Evolutionary conservation across 2,797 vertebrate genomes (phyloP), one percentile per base, ranked within the genome.

Genomic region (Hippoglossus hippoglossus): DNA sequence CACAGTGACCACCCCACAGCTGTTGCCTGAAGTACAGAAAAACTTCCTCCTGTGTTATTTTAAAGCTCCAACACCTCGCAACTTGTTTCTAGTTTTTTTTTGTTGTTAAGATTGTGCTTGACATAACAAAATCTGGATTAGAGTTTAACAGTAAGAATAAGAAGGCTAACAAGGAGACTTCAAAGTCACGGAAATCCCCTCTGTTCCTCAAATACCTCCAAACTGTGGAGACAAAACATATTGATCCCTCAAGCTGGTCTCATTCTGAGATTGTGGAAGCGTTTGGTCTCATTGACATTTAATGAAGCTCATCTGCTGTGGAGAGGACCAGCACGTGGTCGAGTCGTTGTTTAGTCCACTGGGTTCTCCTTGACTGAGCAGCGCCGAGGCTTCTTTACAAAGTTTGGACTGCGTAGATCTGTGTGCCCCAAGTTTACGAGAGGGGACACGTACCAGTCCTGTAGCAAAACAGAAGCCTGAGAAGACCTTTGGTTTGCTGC

Each of bases 241-340:
- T 88, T 82, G 89, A 94, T 92, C 81, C 71, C 76, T 85, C 76
- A 71, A 81, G 92, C 80, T 90, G 85, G 83, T 87, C 66, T 77
- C 75, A 68, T 75, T 82, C 77, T 76, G 24, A 66, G 71, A 84
- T 71, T 31, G 64, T 77, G 81, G 67, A 81, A 71, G 81, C 51
- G 89, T 86, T 89, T 85, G 87, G 89, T 88, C 87, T 91, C 82
- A 75, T 72, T 86, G 83, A 88, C 75, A 68, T 65, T 79, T 80
- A 89, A 80, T 73, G 80, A 86, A 79, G 91, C 86, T 77, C 39
- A 84, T 72, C 47, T 8, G 83, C 84, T 84, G 67, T 74, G 39
- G 71, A 67, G 63, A 75, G 49, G 3, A 63, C 56, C 6, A 50
- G 71, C 58, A 44, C 12, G 4, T 49, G 59, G 39, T 79, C 46